Evolutionary conservation across 2,797 vertebrate species (phyloP).

Genomic region (Sebastes minor): DNA sequence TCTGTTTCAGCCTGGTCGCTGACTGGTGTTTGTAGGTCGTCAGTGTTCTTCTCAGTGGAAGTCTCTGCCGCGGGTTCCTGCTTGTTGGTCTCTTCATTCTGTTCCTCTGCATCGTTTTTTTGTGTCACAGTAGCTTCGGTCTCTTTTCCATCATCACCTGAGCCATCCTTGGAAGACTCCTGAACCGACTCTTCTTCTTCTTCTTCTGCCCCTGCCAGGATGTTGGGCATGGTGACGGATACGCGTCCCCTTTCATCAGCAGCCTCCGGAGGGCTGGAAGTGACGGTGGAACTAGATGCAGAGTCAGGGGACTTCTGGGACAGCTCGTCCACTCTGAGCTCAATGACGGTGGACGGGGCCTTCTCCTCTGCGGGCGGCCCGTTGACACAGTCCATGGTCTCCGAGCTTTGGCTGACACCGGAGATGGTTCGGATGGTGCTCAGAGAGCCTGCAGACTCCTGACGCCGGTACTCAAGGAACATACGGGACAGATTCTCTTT

Average conservation of each 20-base stretch:
- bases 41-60: not conserved
- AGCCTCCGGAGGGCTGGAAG: constrained; percentile 39
- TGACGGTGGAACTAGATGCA: constrained; percentile 30
- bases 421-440: constrained; percentile 82
- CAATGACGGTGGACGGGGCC: constrained; percentile 81
- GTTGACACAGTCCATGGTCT: constrained; percentile 59
- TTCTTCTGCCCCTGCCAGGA: constrained; percentile 64
- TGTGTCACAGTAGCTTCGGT: constrained; percentile 1
- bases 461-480: constrained; percentile 90
- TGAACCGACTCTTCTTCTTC: constrained; percentile 51
- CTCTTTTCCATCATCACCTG: constrained; percentile 22
- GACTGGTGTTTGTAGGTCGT: not conserved
- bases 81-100: constrained; percentile 4
- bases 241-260: constrained; percentile 25
- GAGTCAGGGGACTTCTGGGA: constrained; percentile 41
- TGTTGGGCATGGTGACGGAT: constrained; percentile 76
- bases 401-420: constrained; percentile 76
- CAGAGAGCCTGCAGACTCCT: constrained; percentile 68
- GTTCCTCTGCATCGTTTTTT: constrained; percentile 5
- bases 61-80: constrained; percentile 17
- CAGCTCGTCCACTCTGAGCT: constrained; percentile 75
- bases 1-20: constrained; percentile 1
- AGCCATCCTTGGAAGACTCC: constrained; percentile 20
- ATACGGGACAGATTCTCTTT: constrained; percentile 90
- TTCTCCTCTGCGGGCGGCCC: constrained; percentile 64